Evolutionary conservation across 1,140 invertebrate species (phyloP), one percentile per base, ranked within the genome.

Genomic region (silkworm (Bombyx mori)): DNA sequence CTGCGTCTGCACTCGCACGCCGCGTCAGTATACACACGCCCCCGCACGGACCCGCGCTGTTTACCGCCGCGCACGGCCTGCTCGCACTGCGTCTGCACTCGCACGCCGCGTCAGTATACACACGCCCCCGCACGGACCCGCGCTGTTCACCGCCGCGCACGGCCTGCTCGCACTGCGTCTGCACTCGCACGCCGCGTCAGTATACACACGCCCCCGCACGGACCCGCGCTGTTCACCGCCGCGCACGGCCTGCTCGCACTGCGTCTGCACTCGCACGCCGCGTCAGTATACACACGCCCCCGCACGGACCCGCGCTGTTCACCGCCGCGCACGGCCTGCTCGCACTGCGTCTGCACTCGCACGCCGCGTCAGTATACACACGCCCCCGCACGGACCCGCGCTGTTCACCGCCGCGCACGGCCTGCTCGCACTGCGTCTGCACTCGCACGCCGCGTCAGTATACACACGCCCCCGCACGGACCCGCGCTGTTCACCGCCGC

Each of bases 351-450:
- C 12, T 18, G 12, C 12, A 18, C 12, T 18, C 12, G 12, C 12
- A 18, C 12, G 12, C 12, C 12, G 12, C 12, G 12, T 18, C 12
- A 18, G 12, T 18, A 18, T 18, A 18, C 12, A 18, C 12, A 18
- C 12, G 12, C 12, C 12, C 12, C 12, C 12, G 12, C 12, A 18
- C 12, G 12, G 12, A 18, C 18, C 90, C 92, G 8, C 86, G 42
- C 85, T 92, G 54, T 92, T 92, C 70, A 91, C 90, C n/a, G 87
- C 82, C 58, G 89, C 89, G 63, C 87, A 92, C 65, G 92, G 92
- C 42, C 85, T 93, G 10, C 82, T 93, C 46, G 88, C 89, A 35
- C 81, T 92, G 12, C 12, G 12, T 18, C 12, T 18, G n/a, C n/a
- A n/a, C n/a, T n/a, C n/a, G n/a, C n/a, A n/a, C n/a, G n/a, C n/a